Evolutionary conservation across 1,140 invertebrate species (phyloP).

Genomic region (Drosophila truncata): DNA sequence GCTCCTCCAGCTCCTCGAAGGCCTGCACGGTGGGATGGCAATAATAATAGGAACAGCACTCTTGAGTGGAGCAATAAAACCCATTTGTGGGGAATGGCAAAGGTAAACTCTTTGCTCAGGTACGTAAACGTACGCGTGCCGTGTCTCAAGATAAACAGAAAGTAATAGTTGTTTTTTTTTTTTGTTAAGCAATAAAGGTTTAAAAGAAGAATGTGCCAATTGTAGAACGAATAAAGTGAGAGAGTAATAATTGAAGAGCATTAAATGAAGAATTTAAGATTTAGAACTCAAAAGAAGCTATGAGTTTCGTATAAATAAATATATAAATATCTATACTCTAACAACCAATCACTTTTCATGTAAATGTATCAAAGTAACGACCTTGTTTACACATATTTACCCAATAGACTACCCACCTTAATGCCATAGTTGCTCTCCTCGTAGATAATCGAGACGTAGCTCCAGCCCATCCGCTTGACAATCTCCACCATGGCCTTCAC

Average conservation of each 20-base stretch:
- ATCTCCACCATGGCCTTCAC: constrained; percentile 98
- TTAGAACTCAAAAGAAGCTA: neutral
- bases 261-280: neutral
- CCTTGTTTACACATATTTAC: neutral
- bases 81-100: neutral
- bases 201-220: constrained; percentile 3
- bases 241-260: neutral
- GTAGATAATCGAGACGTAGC: constrained; percentile 97
- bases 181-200: neutral
- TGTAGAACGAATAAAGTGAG: neutral
- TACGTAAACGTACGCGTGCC: neutral
- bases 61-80: constrained; percentile 49
- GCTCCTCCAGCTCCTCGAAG: constrained; percentile 95
- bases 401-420: constrained; percentile 89
- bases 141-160: constrained; percentile 4
- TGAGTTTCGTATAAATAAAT: neutral
- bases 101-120: constrained; percentile 1
- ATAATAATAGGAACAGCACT: constrained; percentile 25
- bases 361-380: neutral
- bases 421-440: constrained; percentile 99
- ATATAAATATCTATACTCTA: too few relatives aligned
- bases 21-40: constrained; percentile 88
- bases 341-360: neutral
- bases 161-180: constrained; percentile 1
- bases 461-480: constrained; percentile 94